These are phyloP conservation scores for Cheumatopsyche charites DNA, from an alignment of 1,140 invertebrate genomes.

Conservation along the genomic window DNA sequence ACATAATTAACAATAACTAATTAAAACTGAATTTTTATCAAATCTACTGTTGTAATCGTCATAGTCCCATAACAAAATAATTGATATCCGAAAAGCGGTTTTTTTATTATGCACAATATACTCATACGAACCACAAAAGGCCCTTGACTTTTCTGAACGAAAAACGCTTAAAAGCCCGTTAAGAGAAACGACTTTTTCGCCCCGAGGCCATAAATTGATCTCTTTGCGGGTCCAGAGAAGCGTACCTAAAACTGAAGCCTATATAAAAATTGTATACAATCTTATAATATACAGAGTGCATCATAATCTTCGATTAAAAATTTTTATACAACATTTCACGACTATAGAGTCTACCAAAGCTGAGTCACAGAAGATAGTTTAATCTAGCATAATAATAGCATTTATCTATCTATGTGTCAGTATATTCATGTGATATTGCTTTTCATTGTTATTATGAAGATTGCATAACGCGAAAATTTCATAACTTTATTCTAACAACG, in stretches of 20 bases:
- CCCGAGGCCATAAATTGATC: conserved; percentile 27
- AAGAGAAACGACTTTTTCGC: conserved; percentile 31
- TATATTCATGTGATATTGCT: too few relatives aligned
- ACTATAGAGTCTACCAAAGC: neutral
- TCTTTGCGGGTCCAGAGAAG: neutral
- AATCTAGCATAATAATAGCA: neutral
- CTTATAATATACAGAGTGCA: neutral
- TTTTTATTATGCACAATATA: too few relatives aligned
- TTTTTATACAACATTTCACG: neutral
- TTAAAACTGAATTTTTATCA: neutral
- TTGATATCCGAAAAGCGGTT: too few relatives aligned
- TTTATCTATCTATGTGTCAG: neutral
- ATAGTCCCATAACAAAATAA: too few relatives aligned
- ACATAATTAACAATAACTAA: neutral
- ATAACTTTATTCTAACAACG: neutral
- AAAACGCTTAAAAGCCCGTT: conserved; percentile 35
- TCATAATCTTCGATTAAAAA: neutral
- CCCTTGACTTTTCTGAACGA: neutral
- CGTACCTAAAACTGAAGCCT: neutral
- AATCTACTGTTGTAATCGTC: too few relatives aligned
- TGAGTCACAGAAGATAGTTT: neutral
- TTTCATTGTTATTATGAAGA: too few relatives aligned
- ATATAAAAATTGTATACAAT: neutral
- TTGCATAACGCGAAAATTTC: neutral
- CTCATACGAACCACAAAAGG: too few relatives aligned